Percentiles rank a stretch among this genome's conserved stretches.
phyloP scores from a whole-genome alignment of 2,888 invertebrate genomes.

The Lysandra bellargus region DNA sequence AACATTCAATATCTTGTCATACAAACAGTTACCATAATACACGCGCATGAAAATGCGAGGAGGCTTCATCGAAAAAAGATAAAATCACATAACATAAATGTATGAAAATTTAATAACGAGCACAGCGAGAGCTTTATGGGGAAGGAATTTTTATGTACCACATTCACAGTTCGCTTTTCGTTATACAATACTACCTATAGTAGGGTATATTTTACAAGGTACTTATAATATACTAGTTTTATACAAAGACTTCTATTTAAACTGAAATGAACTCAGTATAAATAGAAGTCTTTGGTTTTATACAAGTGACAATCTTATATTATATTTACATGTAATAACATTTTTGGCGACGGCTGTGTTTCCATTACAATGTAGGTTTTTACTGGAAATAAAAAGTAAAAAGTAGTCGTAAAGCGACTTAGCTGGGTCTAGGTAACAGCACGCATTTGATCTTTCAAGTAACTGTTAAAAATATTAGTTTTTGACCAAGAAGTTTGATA shows the following conservation, averaged over 20 bases:
- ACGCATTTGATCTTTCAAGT: too few relatives aligned
- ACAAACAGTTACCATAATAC: constrained; percentile 25
- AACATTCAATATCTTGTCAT: constrained; percentile 16
- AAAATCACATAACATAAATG: constrained; percentile 30
- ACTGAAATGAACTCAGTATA: too few relatives aligned
- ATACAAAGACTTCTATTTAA: too few relatives aligned
- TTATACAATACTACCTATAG: not conserved
- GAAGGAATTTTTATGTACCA: constrained; percentile 28
- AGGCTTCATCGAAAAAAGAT: constrained; percentile 30
- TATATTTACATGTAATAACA: too few relatives aligned
- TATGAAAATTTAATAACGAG: constrained; percentile 30
- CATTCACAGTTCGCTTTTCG: not conserved
- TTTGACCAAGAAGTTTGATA: too few relatives aligned
- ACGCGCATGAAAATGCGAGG: constrained; percentile 17
- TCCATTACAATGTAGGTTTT: not conserved
- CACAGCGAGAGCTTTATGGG: constrained; percentile 7
- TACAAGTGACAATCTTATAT: too few relatives aligned
- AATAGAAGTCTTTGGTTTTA: too few relatives aligned
- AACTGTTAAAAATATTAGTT: too few relatives aligned
- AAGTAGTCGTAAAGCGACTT: not conserved
- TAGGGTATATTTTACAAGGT: not conserved
- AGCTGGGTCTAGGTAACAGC: too few relatives aligned
- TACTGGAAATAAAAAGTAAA: not conserved
- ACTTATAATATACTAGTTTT: too few relatives aligned
- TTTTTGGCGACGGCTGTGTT: too few relatives aligned